These are phyloP conservation scores for Acridotheres tristis DNA, from an alignment of 2,797 vertebrate genomes.

Conservation along the genomic window DNA sequence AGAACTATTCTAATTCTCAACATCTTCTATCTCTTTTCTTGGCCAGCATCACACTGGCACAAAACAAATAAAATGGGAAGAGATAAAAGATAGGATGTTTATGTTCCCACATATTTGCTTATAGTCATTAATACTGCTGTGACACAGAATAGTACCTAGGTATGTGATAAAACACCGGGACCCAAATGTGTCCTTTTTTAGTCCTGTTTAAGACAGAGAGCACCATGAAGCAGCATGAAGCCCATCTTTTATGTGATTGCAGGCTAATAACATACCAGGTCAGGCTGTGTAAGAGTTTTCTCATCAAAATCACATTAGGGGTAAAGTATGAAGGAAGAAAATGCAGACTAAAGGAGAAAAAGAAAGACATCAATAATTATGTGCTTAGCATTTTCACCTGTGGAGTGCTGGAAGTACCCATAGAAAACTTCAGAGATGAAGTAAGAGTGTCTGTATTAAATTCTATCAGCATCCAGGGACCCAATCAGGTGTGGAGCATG, in stretches of 20 bases:
- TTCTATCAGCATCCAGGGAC: background rate
- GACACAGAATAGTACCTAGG: background rate
- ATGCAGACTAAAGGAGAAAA: background rate
- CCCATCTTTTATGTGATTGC: rapidly evolving
- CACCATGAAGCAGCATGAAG: background rate
- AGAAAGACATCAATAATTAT: background rate
- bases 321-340: background rate
- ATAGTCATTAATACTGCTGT: background rate
- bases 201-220: background rate
- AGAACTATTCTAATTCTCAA: background rate
- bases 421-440: background rate
- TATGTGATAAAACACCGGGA: background rate
- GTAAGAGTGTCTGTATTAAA: rapidly evolving
- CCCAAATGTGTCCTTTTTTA: background rate
- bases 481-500: background rate
- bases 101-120: background rate
- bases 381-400: background rate
- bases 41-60: background rate
- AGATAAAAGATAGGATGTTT: background rate
- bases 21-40: background rate
- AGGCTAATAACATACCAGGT: background rate
- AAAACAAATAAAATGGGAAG: background rate
- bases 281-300: background rate
- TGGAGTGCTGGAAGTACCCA: background rate
- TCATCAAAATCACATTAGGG: background rate